Evolutionary conservation across 2,888 invertebrate species (phyloP), one percentile per base, ranked within the genome.

Genomic region (Brachyptera putata): DNA sequence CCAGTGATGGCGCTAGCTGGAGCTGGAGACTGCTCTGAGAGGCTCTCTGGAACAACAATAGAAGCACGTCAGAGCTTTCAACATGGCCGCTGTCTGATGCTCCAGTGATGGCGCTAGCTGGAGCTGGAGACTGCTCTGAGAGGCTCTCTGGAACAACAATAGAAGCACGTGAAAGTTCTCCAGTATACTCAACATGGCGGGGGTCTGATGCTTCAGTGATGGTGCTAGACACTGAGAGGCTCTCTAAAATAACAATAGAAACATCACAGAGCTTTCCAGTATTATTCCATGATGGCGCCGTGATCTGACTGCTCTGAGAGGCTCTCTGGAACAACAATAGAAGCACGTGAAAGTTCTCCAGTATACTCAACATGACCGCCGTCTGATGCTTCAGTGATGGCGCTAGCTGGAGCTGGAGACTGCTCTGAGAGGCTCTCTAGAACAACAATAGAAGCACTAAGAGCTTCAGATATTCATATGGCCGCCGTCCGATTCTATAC

Each of bases 341-440:
- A 39, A 9, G 16, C 39, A 39, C 39, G 21, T 21, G 34, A n/a
- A n/a, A n/a, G n/a, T n/a, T n/a, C 75, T 91, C 91, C 71, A 98
- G 79, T 70, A 98, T 91, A 72, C 92, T 91, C 69, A 97, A 76
- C 95, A 97, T 96, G 58, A 96, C 96, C 57, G 91, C 89, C 39
- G 95, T 94, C 77, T 95, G 97, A 74, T 98, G 97, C 76, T 94
- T 93, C 69, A 98, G 85, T 58, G 95, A 94, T 64, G 98, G 97
- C 59, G 97, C 97, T 74, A 98, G 80, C 77, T 97, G 97, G 66
- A 95, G 82, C 71, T 92, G 91, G 69, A 95, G 80, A 62, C 91
- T 91, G 56, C 91, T 91, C 75, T 93, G 91, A 24, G 92, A 91
- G 39, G 91, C 91, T 66, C 87, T 72, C 77, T 78, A 69, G 13